Evolutionary conservation across 1,140 invertebrate genomes (phyloP), one percentile per base, ranked within the genome.

Genomic region (Hylaeus volcanicus): DNA sequence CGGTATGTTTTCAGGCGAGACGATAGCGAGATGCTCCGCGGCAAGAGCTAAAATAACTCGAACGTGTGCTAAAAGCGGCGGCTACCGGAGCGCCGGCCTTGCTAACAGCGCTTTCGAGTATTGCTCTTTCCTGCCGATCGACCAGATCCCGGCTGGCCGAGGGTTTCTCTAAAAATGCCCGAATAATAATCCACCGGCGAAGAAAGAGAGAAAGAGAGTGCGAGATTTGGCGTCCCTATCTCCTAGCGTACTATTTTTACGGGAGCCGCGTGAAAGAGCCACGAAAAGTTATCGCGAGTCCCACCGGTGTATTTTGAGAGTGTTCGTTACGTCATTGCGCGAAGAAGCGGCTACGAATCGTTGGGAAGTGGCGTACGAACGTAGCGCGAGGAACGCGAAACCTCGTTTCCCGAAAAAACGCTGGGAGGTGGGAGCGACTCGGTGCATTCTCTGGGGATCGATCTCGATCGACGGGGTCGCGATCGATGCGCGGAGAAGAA

Each of bases 11-110:
- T 89, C 83, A 80, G 87, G 39, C 82, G 79, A 85, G 90, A 86
- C 83, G 80, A 79, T 86, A 87, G 81, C n/a, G 82, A 86, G 82
- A 86, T 88, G 88, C 87, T 82, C 85, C 83, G 83, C 81, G 85
- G 89, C 86, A 86, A 87, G 83, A 70, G 91, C 91, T 84, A 93
- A 93, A 92, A 92, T 92, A 92, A 92, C 91, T 87, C 74, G 78
- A 87, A 87, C 87, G 83, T 89, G 90, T 89, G 91, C 91, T 92
- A 92, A 92, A 92, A 89, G 90, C 84, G 87, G 89, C 87, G 84
- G 85, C 91, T 86, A 89, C 90, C 88, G 82, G 86, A 90, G 89
- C 87, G 88, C 88, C 85, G 88, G 87, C 88, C 87, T 87, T 88
- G 89, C 86, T 86, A 68, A 83, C 86, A 84, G 83, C 81, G 75